Evolutionary conservation across 2,797 vertebrate species (phyloP), one percentile per base, ranked within the genome.

Genomic region (Esox lucius): DNA sequence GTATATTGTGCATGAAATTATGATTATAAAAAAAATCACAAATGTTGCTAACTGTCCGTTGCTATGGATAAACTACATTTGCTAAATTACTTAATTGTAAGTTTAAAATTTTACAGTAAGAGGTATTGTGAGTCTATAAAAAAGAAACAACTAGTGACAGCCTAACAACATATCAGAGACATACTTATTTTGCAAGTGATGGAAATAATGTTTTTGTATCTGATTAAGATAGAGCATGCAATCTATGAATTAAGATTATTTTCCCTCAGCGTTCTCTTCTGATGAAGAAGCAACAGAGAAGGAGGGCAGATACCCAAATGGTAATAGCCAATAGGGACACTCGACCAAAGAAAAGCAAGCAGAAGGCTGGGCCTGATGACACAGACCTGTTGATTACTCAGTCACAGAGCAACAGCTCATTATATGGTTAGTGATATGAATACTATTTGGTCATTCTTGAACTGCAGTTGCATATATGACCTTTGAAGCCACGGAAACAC

Each of bases 251-350:
- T 6, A 68, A 17, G 9, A 75, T 35, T 46, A 78, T 51, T 78
- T 11, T 79, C 66, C 72, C 48, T 8, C 86, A 97, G 96, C 83
- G 92, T 77, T 91, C 70, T 1, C 91, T 97, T 62, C 80, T 96
- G 81, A 94, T 96, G 61, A 96, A 95, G 87, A 97, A 95, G 84
- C 96, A 96, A 84, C 93, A 94, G 66, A 95, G 92, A 75, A 96
- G 94, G 77, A 92, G 95, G 75, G 85, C 94, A 46, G 94, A 96
- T 75, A 78, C 89, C n/a, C 93, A 95, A 66, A 96, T 96, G 96
- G 93, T 96, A 76, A 93, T 90, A n/a, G 92, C 94, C 68, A 97
- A 95, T 84, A 87, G 90, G 11, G 94, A 96, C 1, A 26, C 87
- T 74, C 89, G 88, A 35, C 79, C 91, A 81, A 92, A 92, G 81